Evolutionary conservation across 2,888 invertebrate species (phyloP), one percentile per base, ranked within the genome.

Genomic region (Ornithoptera priamus): DNA sequence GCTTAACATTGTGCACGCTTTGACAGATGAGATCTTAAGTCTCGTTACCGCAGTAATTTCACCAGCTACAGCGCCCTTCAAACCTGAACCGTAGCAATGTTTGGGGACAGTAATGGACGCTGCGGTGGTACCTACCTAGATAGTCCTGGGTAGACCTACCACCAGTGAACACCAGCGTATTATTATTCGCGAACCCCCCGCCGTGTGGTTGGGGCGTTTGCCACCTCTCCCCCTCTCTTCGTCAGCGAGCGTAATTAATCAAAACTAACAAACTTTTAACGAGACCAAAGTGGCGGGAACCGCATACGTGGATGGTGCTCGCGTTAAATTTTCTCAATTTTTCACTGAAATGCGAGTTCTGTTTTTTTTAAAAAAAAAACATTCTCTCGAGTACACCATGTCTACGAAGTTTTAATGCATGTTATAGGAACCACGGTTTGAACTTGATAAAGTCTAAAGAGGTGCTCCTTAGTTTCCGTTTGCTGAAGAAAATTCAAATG

Each of bases 231-330:
- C 62, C 58, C 42, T 50, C 42, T 58, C 50, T 57, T 36, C 70
- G 70, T 71, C 72, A 70, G 68, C 69, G 62, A 62, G 65, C 67
- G 72, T 76, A 73, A 76, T 77, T 77, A 78, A 74, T 77, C 76
- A 76, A 72, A 76, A 75, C 75, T 75, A 76, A 72, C 73, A 71
- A 77, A 77, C 70, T 78, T 75, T 75, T 76, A 77, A 78, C 76
- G 76, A 76, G 74, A 63, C 70, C 75, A 72, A 73, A 69, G 72
- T 73, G 75, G 70, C 61, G 64, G 63, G 46, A 62, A 62, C 66
- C 62, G 46, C 66, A 62, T 70, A 62, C 69, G 66, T 70, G 62
- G 62, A 62, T 66, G 66, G 69, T 58, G 53, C 66, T 66, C 53
- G 17, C 42, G 61, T 65, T 69, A 57, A 68, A 65, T 69, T 57